A percentile compares a stretch with the other conserved stretches of the same genome.
phyloP scores from a whole-genome alignment of 1,140 invertebrate genomes.

The Campoletis sonorensis region DNA sequence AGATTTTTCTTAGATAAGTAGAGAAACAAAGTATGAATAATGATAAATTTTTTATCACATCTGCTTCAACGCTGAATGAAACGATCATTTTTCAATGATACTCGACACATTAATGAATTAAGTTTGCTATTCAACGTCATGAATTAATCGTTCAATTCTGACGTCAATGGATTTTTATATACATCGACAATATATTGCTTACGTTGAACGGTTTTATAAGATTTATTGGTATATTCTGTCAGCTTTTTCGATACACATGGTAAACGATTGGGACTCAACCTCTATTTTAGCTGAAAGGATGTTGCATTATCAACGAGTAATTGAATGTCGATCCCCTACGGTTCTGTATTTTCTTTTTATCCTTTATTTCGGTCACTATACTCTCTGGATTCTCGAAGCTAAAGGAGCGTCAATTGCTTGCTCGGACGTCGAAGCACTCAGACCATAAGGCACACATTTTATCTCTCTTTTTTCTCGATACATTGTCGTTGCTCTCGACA shows the following conservation, averaged over 20 bases:
- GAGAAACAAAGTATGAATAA: too few species aligned
- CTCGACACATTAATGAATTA: too few species aligned
- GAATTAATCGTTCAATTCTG: too few species aligned
- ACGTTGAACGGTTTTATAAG: background rate
- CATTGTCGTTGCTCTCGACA: slow-evolving; percentile 4
- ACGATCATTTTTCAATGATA: too few species aligned
- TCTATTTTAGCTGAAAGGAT: background rate
- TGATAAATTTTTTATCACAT: too few species aligned
- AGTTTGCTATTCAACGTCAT: too few species aligned
- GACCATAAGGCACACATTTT: background rate
- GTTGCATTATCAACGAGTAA: background rate
- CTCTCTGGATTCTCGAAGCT: background rate
- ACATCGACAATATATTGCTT: too few species aligned
- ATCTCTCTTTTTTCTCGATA: background rate
- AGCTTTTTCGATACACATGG: background rate
- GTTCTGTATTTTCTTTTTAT: background rate
- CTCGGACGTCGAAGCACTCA: slow-evolving; percentile 14
- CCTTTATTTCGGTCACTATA: slow-evolving; percentile 17
- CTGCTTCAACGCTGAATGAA: too few species aligned
- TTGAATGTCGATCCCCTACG: background rate
- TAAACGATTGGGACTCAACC: background rate
- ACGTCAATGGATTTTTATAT: too few species aligned
- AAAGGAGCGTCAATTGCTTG: slow-evolving; percentile 18
- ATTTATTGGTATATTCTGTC: background rate
- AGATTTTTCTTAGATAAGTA: too few species aligned